A percentile compares a stretch with the other conserved stretches of the same genome.
Conservation (phyloP, 2,888 invertebrate species). For the Nesidiocoris tenuis region DNA sequence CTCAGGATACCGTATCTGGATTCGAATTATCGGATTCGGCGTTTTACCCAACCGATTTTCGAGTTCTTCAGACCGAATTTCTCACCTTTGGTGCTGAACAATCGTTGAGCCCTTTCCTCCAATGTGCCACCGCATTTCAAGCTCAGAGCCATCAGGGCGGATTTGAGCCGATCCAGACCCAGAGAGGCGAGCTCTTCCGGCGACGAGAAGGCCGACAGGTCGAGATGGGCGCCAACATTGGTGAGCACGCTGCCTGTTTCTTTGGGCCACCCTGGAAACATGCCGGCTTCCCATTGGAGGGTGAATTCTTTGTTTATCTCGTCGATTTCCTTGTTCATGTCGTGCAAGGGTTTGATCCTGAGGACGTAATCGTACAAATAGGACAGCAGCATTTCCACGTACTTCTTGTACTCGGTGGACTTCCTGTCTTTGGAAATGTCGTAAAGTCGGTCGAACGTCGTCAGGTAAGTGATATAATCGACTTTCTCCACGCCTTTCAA, state of each 20-base stretch:
- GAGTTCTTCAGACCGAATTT: too few relatives aligned
- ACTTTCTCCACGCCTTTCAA: conserved; percentile 94
- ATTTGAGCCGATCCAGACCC: conserved; percentile 94
- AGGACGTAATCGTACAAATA: conserved; percentile 82
- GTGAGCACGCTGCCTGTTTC: conserved; percentile 91
- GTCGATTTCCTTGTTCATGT: conserved; percentile 76
- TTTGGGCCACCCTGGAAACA: conserved; percentile 96
- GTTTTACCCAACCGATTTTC: too few relatives aligned
- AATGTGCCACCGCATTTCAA: conserved; percentile 97
- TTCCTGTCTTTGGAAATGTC: conserved; percentile 91
- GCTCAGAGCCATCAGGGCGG: conserved; percentile 92
- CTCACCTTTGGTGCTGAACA: conserved; percentile 86
- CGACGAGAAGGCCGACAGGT: conserved; percentile 96
- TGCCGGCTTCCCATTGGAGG: conserved; percentile 82
- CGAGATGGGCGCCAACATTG: conserved; percentile 93
- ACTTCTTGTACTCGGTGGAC: conserved; percentile 82
- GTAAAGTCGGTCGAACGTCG: conserved; percentile 90
- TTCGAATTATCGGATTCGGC: too few relatives aligned
- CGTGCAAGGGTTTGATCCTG: conserved; percentile 81
- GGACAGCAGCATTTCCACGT: conserved; percentile 77
- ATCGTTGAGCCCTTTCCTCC: conserved; percentile 93
- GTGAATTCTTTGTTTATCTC: conserved; percentile 78
- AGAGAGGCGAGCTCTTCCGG: conserved; percentile 96
- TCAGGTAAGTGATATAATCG: conserved; percentile 93
- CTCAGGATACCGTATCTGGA: too few relatives aligned